Conservation (phyloP, 2,888 invertebrate genomes). For the Volucella inflata region DNA sequence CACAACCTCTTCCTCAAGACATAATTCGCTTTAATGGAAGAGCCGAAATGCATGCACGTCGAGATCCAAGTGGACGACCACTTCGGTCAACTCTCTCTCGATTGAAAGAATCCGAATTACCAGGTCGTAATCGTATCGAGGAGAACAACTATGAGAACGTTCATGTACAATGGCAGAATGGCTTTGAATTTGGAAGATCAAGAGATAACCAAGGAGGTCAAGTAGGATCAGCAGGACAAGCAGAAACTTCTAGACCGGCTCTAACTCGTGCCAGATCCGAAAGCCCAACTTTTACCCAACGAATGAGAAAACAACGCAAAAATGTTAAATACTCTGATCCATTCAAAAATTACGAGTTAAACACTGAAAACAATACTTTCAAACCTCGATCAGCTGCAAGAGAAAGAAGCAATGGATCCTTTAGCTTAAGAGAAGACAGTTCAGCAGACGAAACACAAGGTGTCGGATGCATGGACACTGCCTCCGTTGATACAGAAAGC, state of each 20-base stretch:
- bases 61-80: slow-evolving; percentile 79
- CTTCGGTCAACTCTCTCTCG: slow-evolving; percentile 81
- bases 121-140: slow-evolving; percentile 79
- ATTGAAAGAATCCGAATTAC: slow-evolving; percentile 79
- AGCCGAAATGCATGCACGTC: slow-evolving; percentile 79
- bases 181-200: slow-evolving; percentile 83
- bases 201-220: slow-evolving; percentile 78
- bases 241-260: slow-evolving; percentile 78
- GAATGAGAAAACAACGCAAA: slow-evolving; percentile 76
- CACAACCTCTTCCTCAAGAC: slow-evolving; percentile 81
- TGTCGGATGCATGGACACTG: slow-evolving; percentile 40
- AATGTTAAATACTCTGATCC: slow-evolving; percentile 80
- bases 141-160: slow-evolving; percentile 83
- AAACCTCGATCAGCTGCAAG: slow-evolving; percentile 77
- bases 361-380: slow-evolving; percentile 82
- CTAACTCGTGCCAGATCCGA: slow-evolving; percentile 82
- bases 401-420: slow-evolving; percentile 52
- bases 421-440: slow-evolving; percentile 50
- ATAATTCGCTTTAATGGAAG: slow-evolving; percentile 82
- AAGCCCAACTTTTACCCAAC: slow-evolving; percentile 81
- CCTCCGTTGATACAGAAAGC: slow-evolving; percentile 55
- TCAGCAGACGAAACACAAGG: slow-evolving; percentile 45
- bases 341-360: slow-evolving; percentile 82
- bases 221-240: slow-evolving; percentile 50
- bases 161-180: slow-evolving; percentile 83